Conservation (phyloP, 1,140 invertebrate species). For the Drosophila murphyi region DNA sequence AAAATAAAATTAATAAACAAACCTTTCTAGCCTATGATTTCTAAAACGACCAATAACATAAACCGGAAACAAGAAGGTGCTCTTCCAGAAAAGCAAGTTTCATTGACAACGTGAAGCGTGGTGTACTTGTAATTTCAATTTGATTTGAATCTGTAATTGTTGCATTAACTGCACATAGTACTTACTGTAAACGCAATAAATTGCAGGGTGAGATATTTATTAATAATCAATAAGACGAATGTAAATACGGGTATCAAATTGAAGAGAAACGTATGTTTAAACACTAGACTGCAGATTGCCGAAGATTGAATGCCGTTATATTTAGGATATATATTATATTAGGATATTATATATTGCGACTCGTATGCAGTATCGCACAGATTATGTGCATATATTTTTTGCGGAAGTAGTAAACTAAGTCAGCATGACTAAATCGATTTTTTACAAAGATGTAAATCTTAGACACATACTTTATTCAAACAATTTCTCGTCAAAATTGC, state of each 20-base stretch:
- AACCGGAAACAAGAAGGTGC: neutral
- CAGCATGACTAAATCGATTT: neutral
- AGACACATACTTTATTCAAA: neutral
- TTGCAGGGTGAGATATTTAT: conserved; percentile 1
- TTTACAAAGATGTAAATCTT: neutral
- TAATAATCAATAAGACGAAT: conserved; percentile 4
- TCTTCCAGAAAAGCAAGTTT: neutral
- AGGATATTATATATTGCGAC: no score
- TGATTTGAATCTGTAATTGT: conserved; percentile 60
- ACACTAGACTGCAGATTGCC: neutral
- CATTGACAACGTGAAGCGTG: conserved; percentile 13
- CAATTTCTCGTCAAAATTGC: conserved; percentile 5
- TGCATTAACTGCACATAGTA: conserved; percentile 20
- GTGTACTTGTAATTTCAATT: conserved; percentile 28
- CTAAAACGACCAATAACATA: conserved; percentile 3
- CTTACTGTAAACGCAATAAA: neutral
- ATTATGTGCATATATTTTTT: no score
- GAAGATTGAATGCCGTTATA: neutral
- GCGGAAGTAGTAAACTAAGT: no score
- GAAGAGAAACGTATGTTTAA: neutral
- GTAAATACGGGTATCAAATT: neutral
- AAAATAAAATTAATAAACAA: no score
- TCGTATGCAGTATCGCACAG: no score
- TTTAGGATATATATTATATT: no score
- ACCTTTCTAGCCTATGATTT: neutral